Evolutionary conservation across 2,888 invertebrate species (phyloP).

Genomic region (Geophilus truncorum): DNA sequence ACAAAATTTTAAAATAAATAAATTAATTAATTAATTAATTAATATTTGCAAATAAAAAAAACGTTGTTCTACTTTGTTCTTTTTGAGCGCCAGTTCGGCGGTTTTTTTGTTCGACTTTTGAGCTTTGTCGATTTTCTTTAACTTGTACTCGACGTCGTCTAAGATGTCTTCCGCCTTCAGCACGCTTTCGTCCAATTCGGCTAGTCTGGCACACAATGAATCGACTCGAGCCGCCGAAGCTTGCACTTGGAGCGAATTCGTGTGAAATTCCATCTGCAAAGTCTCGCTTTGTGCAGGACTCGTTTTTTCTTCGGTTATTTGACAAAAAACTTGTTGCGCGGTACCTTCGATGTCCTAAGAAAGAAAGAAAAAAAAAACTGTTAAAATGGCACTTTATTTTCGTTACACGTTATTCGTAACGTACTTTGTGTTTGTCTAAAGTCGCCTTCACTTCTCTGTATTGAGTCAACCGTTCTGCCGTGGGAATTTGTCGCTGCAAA

Average conservation of each 20-base stretch:
- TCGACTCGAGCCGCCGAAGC: not conserved
- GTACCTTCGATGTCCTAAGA: not conserved
- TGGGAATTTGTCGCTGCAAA: not conserved
- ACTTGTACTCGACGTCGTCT: not conserved
- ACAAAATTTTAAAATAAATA: no score
- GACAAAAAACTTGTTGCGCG: not conserved
- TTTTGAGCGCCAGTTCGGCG: not conserved
- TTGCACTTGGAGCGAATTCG: not conserved
- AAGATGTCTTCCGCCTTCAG: not conserved
- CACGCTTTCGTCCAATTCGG: not conserved
- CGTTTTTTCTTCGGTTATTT: not conserved
- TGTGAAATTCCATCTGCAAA: not conserved
- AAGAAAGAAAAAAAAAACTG: not conserved
- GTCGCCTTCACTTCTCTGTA: not conserved
- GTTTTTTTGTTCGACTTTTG: not conserved
- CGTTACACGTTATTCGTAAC: no score
- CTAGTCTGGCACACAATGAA: not conserved
- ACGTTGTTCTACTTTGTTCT: not conserved
- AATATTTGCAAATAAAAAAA: not conserved
- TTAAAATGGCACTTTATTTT: no score
- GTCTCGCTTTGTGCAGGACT: not conserved
- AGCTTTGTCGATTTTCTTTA: not conserved
- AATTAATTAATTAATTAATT: no score
- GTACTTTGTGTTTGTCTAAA: not conserved
- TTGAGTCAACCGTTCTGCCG: not conserved